Conservation (phyloP, 1,140 invertebrate species). For the Brachionus koreanus region DNA sequence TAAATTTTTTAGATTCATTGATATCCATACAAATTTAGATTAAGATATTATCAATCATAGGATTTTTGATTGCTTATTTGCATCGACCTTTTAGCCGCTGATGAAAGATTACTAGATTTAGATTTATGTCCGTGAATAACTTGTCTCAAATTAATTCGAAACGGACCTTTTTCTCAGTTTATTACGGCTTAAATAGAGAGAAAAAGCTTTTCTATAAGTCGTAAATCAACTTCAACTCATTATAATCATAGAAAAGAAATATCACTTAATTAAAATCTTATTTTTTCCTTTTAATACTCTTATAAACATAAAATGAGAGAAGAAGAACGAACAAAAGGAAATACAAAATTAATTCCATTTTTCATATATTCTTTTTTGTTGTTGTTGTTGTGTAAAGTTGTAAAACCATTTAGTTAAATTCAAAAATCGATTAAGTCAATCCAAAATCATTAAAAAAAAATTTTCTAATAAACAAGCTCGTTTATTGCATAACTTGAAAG, state of each 20-base stretch:
- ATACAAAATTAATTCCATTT: slow-evolving; percentile 22
- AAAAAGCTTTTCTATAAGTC: not conserved
- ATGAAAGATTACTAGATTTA: not conserved
- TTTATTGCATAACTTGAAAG: not conserved
- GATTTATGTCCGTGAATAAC: not conserved
- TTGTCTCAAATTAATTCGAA: not conserved
- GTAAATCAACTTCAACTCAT: not conserved
- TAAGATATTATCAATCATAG: not conserved
- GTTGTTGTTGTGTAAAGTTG: slow-evolving; percentile 1
- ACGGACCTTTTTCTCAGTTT: not conserved
- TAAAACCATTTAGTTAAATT: slow-evolving; percentile 1
- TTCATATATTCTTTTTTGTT: not conserved
- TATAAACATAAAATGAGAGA: not conserved
- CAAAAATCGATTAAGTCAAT: slow-evolving; percentile 26
- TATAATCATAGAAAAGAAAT: not conserved
- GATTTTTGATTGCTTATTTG: not conserved
- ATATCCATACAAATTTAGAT: not conserved
- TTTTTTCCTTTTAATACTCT: slow-evolving; percentile 1
- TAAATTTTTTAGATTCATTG: not conserved
- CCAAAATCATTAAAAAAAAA: not conserved
- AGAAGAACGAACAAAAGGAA: not conserved
- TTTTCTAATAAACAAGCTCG: not conserved
- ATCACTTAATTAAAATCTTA: slow-evolving; percentile 36
- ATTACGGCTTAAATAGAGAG: not conserved
- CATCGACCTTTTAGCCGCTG: not conserved